Evolutionary conservation across 2,797 vertebrate genomes (phyloP).

Genomic region (Gymnodraco acuticeps): DNA sequence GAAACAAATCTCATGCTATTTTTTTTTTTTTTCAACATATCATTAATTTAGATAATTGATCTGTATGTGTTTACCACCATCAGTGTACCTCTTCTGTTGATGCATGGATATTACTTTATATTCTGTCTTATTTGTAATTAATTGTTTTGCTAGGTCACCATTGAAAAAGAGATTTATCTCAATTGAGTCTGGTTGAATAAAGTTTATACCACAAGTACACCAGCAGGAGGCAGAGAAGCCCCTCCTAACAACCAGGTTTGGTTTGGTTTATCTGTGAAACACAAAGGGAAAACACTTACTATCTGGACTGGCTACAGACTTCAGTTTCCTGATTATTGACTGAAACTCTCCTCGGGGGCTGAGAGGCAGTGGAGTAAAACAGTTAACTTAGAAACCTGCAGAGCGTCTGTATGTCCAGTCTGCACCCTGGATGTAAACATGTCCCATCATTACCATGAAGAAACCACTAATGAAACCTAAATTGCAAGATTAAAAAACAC

Average conservation of each 20-base stretch:
- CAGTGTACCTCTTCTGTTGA: no score
- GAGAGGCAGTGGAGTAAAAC: background rate
- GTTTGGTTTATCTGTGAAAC: background rate
- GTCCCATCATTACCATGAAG: background rate
- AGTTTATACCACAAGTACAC: background rate
- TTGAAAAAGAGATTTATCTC: no score
- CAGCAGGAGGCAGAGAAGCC: constrained; percentile 54
- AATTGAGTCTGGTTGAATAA: no score
- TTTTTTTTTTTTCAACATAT: no score
- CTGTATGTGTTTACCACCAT: no score
- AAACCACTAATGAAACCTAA: background rate
- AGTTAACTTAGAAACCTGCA: background rate
- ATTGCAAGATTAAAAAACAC: background rate
- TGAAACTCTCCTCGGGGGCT: background rate
- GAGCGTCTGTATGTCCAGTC: background rate
- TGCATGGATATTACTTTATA: no score
- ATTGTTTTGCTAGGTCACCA: no score
- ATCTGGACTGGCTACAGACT: background rate
- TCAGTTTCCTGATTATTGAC: background rate
- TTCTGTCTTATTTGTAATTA: no score
- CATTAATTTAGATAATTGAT: no score
- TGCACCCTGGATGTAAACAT: background rate
- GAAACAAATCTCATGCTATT: no score
- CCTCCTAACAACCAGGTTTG: constrained; percentile 7
- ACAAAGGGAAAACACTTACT: background rate